A percentile compares a stretch with the other conserved stretches of the same genome.
These are phyloP conservation scores for Apodemia zela DNA, from an alignment of 2,888 invertebrate species.

Conservation along the genomic window DNA sequence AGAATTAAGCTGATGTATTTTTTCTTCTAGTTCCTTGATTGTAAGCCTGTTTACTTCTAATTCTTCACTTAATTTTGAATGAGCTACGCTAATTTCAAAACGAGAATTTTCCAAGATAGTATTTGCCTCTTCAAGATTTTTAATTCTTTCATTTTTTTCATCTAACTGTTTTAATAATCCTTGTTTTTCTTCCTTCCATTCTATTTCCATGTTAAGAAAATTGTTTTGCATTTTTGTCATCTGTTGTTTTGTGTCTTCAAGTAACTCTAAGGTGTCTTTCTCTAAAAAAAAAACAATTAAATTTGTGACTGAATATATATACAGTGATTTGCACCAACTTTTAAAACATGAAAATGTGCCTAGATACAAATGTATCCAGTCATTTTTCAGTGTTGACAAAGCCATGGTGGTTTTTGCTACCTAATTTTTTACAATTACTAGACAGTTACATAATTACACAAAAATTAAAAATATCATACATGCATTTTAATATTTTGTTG, in stretches of 20 bases:
- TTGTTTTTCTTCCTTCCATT: conserved; percentile 85
- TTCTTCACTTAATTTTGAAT: conserved; percentile 78
- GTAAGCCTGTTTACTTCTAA: conserved; percentile 70
- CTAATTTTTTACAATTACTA: too few species aligned
- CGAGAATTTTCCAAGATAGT: conserved; percentile 69
- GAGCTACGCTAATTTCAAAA: conserved; percentile 72
- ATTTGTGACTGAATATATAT: too few species aligned
- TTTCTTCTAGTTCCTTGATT: conserved; percentile 56
- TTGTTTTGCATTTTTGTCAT: conserved; percentile 90
- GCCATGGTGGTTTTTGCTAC: too few species aligned
- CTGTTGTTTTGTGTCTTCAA: conserved; percentile 90
- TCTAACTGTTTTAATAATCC: conserved; percentile 76
- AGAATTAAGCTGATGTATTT: conserved; percentile 45
- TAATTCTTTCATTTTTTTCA: conserved; percentile 78
- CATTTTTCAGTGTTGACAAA: too few species aligned
- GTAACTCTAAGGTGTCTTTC: conserved; percentile 84
- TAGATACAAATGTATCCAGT: too few species aligned
- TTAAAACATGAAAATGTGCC: too few species aligned
- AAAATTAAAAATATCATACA: too few species aligned
- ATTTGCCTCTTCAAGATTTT: conserved; percentile 79
- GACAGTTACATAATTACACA: too few species aligned
- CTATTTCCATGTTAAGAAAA: conserved; percentile 85
- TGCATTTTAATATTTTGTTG: too few species aligned
- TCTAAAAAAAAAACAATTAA: conserved; percentile 51
- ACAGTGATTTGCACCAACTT: too few species aligned